Evolutionary conservation across 2,797 vertebrate species (phyloP), one percentile per base, ranked within the genome.

Genomic region (Clarias platycephalus): DNA sequence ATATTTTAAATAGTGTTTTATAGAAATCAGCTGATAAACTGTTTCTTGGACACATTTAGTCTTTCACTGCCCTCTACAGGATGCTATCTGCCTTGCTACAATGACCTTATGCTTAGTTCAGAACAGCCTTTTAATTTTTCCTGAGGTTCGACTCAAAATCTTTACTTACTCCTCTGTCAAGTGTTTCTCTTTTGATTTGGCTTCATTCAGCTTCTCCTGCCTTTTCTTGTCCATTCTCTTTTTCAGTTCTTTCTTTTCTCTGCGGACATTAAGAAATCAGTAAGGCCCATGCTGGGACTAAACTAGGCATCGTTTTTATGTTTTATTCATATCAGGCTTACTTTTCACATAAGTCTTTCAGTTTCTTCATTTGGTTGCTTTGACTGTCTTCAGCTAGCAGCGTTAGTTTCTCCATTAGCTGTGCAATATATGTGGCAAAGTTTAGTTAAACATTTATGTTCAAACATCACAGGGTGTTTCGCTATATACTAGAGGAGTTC

Each of bases 141-240:
- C 13, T 16, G 16, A 67, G 3, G 37, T 12, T 71, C 0, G 3
- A 37, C 57, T 40, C 22, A 24, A 55, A 40, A 53, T 8, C 28
- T 83, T n/a, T 37, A 86, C 85, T 86, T 93, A 99, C 98, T 99
- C 98, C 90, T 99, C 97, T 87, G 98, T 97, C 89, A 98, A 95
- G 91, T 97, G 97, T 93, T 97, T 99, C 93, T 99, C 98, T 95
- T 98, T 99, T 40, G 97, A 97, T 91, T 98, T 99, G 0, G 97
- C 96, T 91, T 98, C 97, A 81, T 96, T 98, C 90, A 99, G 97
- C 92, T 98, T 99, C 91, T 99, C 98, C 68, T 98, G 97, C 89
- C 98, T 96, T 91, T 97, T 97, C 91, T 97, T 98, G 92, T 99
- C 98, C 98, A 99, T 99, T 93, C 96, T 97, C 92, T 97, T 97